Evolutionary conservation across 2,113 vertebrate species (phyloP), one percentile per base, ranked within the genome.

Genomic region (Lampris incognitus): DNA sequence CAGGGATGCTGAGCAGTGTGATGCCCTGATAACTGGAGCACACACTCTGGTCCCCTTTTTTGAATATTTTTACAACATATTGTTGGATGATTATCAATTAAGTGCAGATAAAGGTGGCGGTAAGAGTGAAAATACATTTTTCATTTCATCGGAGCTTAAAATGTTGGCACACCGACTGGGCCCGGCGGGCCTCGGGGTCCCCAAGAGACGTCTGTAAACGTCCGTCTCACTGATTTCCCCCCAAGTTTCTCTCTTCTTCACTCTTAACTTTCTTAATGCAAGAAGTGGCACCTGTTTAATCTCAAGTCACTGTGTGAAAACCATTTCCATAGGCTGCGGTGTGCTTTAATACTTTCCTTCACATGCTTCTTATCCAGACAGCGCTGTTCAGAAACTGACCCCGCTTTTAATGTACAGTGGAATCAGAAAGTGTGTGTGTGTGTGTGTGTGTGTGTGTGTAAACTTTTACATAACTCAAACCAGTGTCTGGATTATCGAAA

Each of bases 291-390:
- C 69, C 73, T 85, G 71, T 82, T 87, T 73, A 55, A 40, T 60
- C 79, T 87, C 11, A 24, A 4, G 67, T 72, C 1, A 2, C 52
- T 9, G 52, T 63, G 41, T 79, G 81, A 67, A 85, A 86, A 39
- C 52, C 51, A 77, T 77, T 83, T 81, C 41, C n/a, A 54, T 72
- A 63, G 37, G 56, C 49, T 66, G 9, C 58, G 62, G 77, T 85
- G 87, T 56, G 10, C 41, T 66, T 50, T 51, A 74, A 77, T 51
- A 73, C 80, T 67, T 85, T 82, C 59, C 56, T 83, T 48, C 65
- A 10, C 37, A 44, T 42, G 3, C 51, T 6, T 78, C 74, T 74
- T 69, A 62, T 79, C 69, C 42, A 9, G 65, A 67, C 52, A 36
- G 59, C 7, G 6, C 66, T 69, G 49, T 36, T 24, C 55, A 58